Evolutionary conservation across 2,888 invertebrate species (phyloP).

Genomic region (Automeris io): DNA sequence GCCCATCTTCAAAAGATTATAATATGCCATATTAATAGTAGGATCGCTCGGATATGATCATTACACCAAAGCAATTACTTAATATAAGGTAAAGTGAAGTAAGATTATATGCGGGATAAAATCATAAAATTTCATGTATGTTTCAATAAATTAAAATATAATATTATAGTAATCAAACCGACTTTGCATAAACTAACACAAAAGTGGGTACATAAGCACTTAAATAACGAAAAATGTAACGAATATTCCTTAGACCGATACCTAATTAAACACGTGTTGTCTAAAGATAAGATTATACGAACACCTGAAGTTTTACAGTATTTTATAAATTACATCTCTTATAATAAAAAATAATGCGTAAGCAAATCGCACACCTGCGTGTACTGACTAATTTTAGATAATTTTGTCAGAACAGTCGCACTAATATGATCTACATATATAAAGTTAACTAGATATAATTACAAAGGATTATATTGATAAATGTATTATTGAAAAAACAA

Average conservation of each 20-base stretch:
- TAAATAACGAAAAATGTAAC: neutral
- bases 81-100: too few relatives aligned
- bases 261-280: neutral
- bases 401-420: constrained; percentile 6
- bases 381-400: constrained; percentile 24
- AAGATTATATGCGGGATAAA: too few relatives aligned
- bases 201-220: neutral
- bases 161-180: too few relatives aligned
- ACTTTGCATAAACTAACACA: too few relatives aligned
- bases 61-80: too few relatives aligned
- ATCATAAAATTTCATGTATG: too few relatives aligned
- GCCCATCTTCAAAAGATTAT: too few relatives aligned
- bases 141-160: too few relatives aligned
- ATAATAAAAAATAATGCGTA: constrained; percentile 4
- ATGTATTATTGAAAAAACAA: neutral
- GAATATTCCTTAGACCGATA: neutral
- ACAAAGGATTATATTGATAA: neutral
- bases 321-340: neutral
- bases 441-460: too few relatives aligned
- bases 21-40: too few relatives aligned
- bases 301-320: neutral
- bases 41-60: too few relatives aligned
- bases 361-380: constrained; percentile 27
- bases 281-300: neutral
- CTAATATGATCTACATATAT: neutral